Evolutionary conservation across 2,797 vertebrate genomes (phyloP).

Genomic region (Chelidonichthys spinosus): DNA sequence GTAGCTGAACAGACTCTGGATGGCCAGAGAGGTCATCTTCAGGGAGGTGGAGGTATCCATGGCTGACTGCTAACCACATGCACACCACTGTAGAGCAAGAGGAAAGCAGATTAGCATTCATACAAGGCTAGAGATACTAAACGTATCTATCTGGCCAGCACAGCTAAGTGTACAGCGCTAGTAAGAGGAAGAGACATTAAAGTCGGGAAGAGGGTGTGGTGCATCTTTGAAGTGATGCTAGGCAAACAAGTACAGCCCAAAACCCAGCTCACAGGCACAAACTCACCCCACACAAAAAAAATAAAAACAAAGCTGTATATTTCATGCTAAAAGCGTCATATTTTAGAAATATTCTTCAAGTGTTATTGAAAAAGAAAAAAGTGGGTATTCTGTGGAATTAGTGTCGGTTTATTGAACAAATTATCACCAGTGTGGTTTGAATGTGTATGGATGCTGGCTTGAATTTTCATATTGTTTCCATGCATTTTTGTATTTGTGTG

Average conservation of each 20-base stretch:
- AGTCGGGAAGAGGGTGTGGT: conserved; percentile 48
- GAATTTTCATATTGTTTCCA: neutral
- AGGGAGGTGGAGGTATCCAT: conserved; percentile 85
- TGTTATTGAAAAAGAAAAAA: neutral
- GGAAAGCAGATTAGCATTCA: conserved; percentile 19
- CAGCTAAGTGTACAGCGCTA: conserved; percentile 17
- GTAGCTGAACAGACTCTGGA: conserved; percentile 92
- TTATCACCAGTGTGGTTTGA: neutral
- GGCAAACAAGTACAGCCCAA: conserved; percentile 40
- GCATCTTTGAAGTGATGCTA: conserved; percentile 41
- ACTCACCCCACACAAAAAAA: conserved; percentile 1
- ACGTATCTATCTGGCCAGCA: conserved; percentile 1
- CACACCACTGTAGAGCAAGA: conserved; percentile 42
- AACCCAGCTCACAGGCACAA: conserved; percentile 11
- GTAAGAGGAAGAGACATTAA: conserved; percentile 17
- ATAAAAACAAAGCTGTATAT: conserved; percentile 22
- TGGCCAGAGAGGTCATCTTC: conserved; percentile 91
- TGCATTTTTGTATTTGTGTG: neutral
- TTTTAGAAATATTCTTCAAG: no score
- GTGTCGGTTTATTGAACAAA: neutral
- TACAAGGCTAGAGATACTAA: neutral
- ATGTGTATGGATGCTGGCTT: neutral
- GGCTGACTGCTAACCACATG: conserved; percentile 54
- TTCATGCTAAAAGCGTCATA: neutral
- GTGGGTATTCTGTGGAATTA: neutral